Base-by-base conservation (phyloP, 1,140 invertebrate species). In the Cryptotermes secundus region DNA sequence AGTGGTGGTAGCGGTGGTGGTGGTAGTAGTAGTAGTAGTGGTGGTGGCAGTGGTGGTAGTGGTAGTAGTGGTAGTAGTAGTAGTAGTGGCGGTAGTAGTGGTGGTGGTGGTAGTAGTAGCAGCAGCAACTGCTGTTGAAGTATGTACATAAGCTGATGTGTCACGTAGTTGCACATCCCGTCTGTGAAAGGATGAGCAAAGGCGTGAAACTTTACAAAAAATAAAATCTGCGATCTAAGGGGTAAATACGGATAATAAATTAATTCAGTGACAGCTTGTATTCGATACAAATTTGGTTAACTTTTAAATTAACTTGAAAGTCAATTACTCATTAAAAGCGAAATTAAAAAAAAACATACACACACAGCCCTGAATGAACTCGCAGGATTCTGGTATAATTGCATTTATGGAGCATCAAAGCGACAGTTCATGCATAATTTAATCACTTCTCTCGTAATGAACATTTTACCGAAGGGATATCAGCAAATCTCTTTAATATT, bases 221-320 rank as follows among this genome's bases (percentile, higher is more conserved):
- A 72, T n/a, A 9, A 31, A 10, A 72, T 72, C 26, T n/a, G n/a
- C 9, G 26, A 26, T 72, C 59, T 6, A 31, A 72, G 59, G 2
- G 59, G n/a, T 31, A 72, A 72, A 72, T 16, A 31, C 31, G n/a
- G 59, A 26, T 72, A 72, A 3, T 72, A 14, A 22, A 72, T 26
- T 14, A 72, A 72, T 72, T 72, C 26, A 3, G 9, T 72, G 26
- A 72, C 59, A 10, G n/a, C 59, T 72, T 72, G 59, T 9, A 31
- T 72, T 72, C 59, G 59, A 31, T 72, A 72, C 59, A 72, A 72
- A 72, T 72, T 31, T 31, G n/a, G 59, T 72, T 72, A 72, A 72
- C 59, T 72, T 72, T 16, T 26, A n/a, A 72, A 72, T 72, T 72
- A 72, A 72, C 59, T 72, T 72, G n/a, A 72, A 72, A 31, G 2